Evolutionary conservation across 2,888 invertebrate genomes (phyloP), one percentile per base, ranked within the genome.

Genomic region (Camponotus fellah): DNA sequence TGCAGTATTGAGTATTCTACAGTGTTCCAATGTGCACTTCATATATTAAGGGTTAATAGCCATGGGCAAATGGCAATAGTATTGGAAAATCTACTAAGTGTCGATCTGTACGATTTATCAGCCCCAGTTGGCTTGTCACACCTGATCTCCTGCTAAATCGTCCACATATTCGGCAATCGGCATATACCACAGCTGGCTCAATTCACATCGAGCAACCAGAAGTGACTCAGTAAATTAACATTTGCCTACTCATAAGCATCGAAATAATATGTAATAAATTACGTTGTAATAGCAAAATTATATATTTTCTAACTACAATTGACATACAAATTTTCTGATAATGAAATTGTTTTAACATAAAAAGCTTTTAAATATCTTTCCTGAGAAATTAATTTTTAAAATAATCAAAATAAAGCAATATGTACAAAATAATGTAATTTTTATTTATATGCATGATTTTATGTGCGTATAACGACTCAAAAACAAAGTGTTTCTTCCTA

Each of bases 91-190:
- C 87, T 90, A 89, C 85, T 84, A 85, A 88, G 85, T 83, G 84
- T 43, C 85, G 66, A 85, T 79, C 68, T 81, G 43, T 80, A 84
- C 75, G 86, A 88, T 90, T 90, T 90, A 86, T 90, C 90, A 90
- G 83, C 34, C 62, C 65, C 68, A 72, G 84, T 71, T 85, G 85
- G 88, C 82, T 89, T 86, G 86, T 90, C 85, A 89, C 90, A 90
- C 90, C 90, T 90, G 90, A 90, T 90, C 90, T 88, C 90, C 40
- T 69, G 85, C 65, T 86, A 89, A 90, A 90, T 83, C 85, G 87
- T 87, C 80, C 74, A 83, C 84, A 76, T 84, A 65, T 84, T 85
- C 83, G 86, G 83, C 81, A 68, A 77, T 62, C 62, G 62, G 71
- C 80, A 65, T 72, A 75, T 40, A 75, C 77, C 86, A 77, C 90